Evolutionary conservation across 2,888 invertebrate species (phyloP), one percentile per base, ranked within the genome.

Genomic region (Diaperis boleti): DNA sequence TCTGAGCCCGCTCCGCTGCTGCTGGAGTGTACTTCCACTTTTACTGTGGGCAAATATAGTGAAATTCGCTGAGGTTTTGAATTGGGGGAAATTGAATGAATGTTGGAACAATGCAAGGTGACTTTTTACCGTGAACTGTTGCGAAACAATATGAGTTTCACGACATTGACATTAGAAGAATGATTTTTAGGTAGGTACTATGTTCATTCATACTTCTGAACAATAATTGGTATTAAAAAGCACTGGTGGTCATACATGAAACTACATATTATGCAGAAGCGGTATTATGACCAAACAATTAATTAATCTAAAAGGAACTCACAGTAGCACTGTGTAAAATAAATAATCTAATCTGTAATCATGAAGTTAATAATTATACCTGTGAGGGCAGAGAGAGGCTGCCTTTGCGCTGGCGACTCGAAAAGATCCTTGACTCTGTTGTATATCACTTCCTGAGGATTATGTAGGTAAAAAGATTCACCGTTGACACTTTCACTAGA

Each of bases 401-500:
- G 76, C 49, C 1, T 73, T 50, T 69, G 79, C 61, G 81, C 76
- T 59, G 82, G 80, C 1, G 87, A 84, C 76, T 90, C 89, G 82
- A 95, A 95, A 65, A 95, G 83, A 77, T 93, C 92, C 50, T 92
- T 87, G 45, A 95, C 93, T 50, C 94, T 87, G 79, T 94, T 93
- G 81, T 94, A 94, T 65, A 89, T 87, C 37, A 92, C 84, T 70
- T 92, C 91, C 61, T 92, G 90, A 0, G 91, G 91, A 75, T 90
- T 90, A 82, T 95, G 95, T 50, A 95, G 85, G 79, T 92, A 95
- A 84, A 95, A 95, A 3, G 91, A 88, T 73, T 89, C 89, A n/a
- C 85, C 85, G 61, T 77, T 78, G 52, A 83, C 79, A 74, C 86
- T 85, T 44, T 83, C 86, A 50, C 71, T 73, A 2, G 84, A 78